Percentiles rank a stretch among this genome's conserved stretches.
phyloP scores from a whole-genome alignment of 2,113 vertebrate genomes.

The Seriola quinqueradiata region DNA sequence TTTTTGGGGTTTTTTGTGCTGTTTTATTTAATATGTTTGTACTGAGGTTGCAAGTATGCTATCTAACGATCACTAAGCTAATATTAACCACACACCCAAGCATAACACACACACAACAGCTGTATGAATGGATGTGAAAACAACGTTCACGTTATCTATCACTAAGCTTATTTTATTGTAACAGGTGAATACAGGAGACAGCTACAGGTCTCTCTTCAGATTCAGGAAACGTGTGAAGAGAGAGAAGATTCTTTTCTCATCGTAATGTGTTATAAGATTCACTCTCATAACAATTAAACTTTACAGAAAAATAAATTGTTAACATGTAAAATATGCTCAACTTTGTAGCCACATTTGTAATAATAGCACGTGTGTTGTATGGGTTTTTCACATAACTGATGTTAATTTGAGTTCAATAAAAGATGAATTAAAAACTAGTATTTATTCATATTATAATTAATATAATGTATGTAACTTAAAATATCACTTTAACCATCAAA shows the following conservation, averaged over 20 bases:
- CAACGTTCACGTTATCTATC: not conserved
- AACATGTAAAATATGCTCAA: no score
- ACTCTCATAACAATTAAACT: not conserved
- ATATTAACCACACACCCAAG: not conserved
- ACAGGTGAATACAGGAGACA: not conserved
- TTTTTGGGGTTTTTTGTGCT: not conserved
- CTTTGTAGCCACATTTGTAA: no score
- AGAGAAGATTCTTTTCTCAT: no score
- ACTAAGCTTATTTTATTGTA: not conserved
- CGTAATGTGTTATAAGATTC: no score
- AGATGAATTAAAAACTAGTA: no score
- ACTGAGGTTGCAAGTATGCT: not conserved
- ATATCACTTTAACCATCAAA: no score
- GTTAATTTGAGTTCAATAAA: no score
- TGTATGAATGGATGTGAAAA: not conserved
- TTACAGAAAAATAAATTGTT: not conserved
- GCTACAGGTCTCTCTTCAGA: not conserved
- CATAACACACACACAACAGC: not conserved
- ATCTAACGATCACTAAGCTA: not conserved
- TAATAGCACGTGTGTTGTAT: no score
- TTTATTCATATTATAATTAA: no score
- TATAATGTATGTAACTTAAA: no score
- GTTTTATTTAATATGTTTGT: not conserved
- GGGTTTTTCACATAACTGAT: no score
- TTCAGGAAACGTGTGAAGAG: not conserved